Evolutionary conservation across 1,140 invertebrate species (phyloP).

Genomic region (Leptinotarsa defecta): DNA sequence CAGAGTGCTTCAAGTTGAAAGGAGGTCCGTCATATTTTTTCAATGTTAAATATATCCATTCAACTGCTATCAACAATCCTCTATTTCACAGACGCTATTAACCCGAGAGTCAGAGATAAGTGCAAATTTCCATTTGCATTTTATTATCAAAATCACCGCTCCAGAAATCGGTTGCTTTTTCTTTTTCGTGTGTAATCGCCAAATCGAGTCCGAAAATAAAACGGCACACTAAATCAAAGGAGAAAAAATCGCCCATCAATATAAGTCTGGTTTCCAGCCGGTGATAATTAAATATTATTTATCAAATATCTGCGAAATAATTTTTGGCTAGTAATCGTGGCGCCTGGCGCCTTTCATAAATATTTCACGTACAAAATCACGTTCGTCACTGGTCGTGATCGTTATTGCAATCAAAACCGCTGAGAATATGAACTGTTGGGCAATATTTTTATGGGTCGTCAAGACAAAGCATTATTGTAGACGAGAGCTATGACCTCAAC

Average conservation of each 20-base stretch:
- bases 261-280: not conserved
- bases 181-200: not conserved
- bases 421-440: constrained; percentile 3
- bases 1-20: too few relatives aligned
- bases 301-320: constrained; percentile 5
- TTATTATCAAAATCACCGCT: not conserved
- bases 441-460: constrained; percentile 2
- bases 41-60: too few relatives aligned
- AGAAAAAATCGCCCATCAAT: constrained; percentile 1
- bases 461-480: not conserved
- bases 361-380: constrained; percentile 6
- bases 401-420: not conserved
- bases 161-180: not conserved
- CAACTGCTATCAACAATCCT: too few relatives aligned
- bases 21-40: too few relatives aligned
- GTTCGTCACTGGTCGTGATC: constrained; percentile 5
- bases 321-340: not conserved
- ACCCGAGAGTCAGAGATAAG: not conserved
- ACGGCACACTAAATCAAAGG: constrained; percentile 1
- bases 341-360: not conserved
- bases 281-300: constrained; percentile 7
- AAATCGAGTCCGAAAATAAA: not conserved
- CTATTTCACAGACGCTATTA: too few relatives aligned
- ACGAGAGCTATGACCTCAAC: not conserved
- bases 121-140: not conserved